Conservation (phyloP, 2,888 invertebrate genomes). For the Micropterix aruncella region DNA sequence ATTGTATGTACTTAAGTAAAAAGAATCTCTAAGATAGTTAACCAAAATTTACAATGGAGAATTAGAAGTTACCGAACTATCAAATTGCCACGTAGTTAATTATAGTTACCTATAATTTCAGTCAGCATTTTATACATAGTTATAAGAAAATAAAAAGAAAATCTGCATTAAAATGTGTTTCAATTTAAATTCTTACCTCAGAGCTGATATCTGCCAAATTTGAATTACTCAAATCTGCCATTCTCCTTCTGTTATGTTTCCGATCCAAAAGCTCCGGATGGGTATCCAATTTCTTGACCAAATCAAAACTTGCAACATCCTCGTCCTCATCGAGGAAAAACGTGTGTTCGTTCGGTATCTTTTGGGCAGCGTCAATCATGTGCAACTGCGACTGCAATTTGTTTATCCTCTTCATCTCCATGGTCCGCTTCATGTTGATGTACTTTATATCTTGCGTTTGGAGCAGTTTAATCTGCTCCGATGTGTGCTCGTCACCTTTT, state of each 20-base stretch:
- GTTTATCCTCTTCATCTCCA: conserved; percentile 62
- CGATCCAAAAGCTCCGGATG: conserved; percentile 56
- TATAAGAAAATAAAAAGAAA: neutral
- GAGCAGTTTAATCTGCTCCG: conserved; percentile 80
- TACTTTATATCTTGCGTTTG: conserved; percentile 87
- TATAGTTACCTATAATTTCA: neutral
- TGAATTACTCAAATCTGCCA: conserved; percentile 41
- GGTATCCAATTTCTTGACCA: conserved; percentile 58
- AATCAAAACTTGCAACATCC: conserved; percentile 47
- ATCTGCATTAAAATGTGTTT: neutral
- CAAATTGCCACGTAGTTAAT: neutral
- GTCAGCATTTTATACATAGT: too few species aligned
- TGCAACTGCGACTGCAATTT: conserved; percentile 67
- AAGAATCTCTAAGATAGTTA: too few species aligned
- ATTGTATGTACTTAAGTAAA: too few species aligned
- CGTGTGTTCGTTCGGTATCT: conserved; percentile 58
- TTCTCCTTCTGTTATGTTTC: conserved; percentile 52
- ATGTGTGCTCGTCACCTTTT: conserved; percentile 59
- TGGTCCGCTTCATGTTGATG: conserved; percentile 68
- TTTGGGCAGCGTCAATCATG: conserved; percentile 59
- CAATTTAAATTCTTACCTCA: conserved; percentile 20
- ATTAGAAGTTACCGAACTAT: too few species aligned
- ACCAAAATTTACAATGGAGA: neutral
- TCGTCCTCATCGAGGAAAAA: conserved; percentile 61
- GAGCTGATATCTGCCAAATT: conserved; percentile 44